These are phyloP conservation scores for Pandion haliaetus DNA, from an alignment of 2,113 vertebrate genomes.

Conservation along the genomic window DNA sequence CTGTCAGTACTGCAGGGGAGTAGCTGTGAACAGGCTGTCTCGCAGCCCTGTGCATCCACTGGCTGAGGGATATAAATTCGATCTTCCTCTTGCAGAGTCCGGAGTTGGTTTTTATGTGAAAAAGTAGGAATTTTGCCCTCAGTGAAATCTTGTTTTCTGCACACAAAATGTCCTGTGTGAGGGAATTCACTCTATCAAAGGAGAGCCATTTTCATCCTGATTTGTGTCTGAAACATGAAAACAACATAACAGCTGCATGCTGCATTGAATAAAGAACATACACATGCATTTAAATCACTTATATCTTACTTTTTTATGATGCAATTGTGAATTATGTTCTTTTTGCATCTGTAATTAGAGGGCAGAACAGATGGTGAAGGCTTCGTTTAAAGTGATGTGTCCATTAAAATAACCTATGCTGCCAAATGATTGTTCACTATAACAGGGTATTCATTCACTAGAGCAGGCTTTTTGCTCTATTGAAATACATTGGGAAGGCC, in stretches of 20 bases:
- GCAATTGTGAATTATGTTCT: conserved; percentile 74
- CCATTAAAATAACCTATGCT: conserved; percentile 86
- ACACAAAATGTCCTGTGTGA: conserved; percentile 40
- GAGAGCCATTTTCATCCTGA: conserved; percentile 72
- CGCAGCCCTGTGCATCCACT: not conserved
- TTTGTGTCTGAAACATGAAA: conserved; percentile 83
- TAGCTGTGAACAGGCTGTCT: not conserved
- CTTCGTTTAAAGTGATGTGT: conserved; percentile 86
- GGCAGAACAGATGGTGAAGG: conserved; percentile 85
- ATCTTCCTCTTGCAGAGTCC: not conserved
- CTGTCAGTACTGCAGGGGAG: not conserved
- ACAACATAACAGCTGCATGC: conserved; percentile 85
- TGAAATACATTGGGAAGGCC: conserved; percentile 67
- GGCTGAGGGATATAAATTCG: conserved; percentile 11
- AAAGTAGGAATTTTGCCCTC: conserved; percentile 14
- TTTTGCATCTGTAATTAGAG: conserved; percentile 88
- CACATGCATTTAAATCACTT: conserved; percentile 89
- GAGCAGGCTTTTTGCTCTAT: conserved; percentile 65
- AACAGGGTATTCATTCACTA: conserved; percentile 74
- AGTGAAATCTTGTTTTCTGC: not conserved
- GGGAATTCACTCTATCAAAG: conserved; percentile 64
- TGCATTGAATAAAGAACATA: conserved; percentile 83
- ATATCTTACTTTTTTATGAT: conserved; percentile 82
- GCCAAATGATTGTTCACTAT: conserved; percentile 80
- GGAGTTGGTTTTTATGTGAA: not conserved